phyloP scores from a whole-genome alignment of 2,888 invertebrate genomes.

The Protodeltote pygarga region DNA sequence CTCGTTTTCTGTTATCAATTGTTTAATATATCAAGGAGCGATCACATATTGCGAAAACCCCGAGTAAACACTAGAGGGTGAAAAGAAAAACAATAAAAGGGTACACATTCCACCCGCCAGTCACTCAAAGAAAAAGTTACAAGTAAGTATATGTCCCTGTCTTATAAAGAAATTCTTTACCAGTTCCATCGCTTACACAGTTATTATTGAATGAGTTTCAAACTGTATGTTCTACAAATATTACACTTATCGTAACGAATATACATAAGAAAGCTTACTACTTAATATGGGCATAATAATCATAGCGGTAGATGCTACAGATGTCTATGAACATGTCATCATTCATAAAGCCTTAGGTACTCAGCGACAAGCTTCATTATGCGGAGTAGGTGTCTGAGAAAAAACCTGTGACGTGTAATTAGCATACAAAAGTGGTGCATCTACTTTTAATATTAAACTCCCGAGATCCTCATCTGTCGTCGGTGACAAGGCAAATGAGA shows the following conservation, averaged over 20 bases:
- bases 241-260: constrained; percentile 1
- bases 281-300: constrained; percentile 36
- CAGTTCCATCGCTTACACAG: constrained; percentile 3
- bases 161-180: constrained; percentile 29
- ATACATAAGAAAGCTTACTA: constrained; percentile 18
- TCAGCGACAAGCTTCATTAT: constrained; percentile 46
- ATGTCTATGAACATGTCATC: constrained; percentile 26
- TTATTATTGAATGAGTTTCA: constrained; percentile 14
- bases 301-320: constrained; percentile 12
- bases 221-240: constrained; percentile 8
- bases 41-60: too few species aligned
- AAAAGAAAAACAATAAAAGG: constrained; percentile 33
- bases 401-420: constrained; percentile 58
- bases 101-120: constrained; percentile 10
- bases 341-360: constrained; percentile 43
- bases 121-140: constrained; percentile 14
- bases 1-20: too few species aligned
- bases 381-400: constrained; percentile 48
- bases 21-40: too few species aligned
- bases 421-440: constrained; percentile 74
- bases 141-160: neutral
- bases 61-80: neutral
- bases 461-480: constrained; percentile 50
- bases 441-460: constrained; percentile 27
- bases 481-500: constrained; percentile 55